Evolutionary conservation across 1,140 invertebrate genomes (phyloP), one percentile per base, ranked within the genome.

Genomic region (Geopemphigus sp.): DNA sequence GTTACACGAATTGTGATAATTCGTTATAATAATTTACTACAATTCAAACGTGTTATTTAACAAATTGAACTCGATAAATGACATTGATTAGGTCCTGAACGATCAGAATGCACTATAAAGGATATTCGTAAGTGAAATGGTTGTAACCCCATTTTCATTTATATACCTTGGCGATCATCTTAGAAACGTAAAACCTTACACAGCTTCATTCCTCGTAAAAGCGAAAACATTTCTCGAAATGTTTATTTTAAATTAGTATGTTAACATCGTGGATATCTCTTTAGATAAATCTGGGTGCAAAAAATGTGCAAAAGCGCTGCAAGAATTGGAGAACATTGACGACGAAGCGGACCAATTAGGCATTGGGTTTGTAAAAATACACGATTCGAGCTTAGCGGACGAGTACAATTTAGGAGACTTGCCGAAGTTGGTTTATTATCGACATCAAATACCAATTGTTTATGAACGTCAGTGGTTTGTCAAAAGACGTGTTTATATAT

Each of bases 321-420:
- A 93, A 87, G 93, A 95, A 87, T 85, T 97, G 85, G 95, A 97
- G 86, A 96, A 97, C 86, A 96, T 97, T 84, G 95, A 96, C 84
- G 95, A 96, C 84, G 95, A 97, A 86, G 95, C 95, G n/a, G 95
- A 96, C 87, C 94, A 96, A 85, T 88, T 97, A 81, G 94, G 94
- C 64, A 96, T 97, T 84, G 95, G 94, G 81, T 97, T 97, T 85
- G 95, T 97, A 29, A 97, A 97, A 86, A 96, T 97, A 84, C 92
- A 95, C 82, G 95, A 97, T 85, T 93, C 96, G 86, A 90, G 91
- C 84, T 87, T 97, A 81, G 94, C 95, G 80, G 93, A 96, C 85
- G 95, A 97, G 86, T 97, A 97, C 87, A 95, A 94, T 87, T 88
- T 97, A 84, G 94, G 93, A 83, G 88, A 91, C 72, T 87, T 97